phyloP scores from a whole-genome alignment of 2,888 invertebrate species.

The Heliconius erato region DNA sequence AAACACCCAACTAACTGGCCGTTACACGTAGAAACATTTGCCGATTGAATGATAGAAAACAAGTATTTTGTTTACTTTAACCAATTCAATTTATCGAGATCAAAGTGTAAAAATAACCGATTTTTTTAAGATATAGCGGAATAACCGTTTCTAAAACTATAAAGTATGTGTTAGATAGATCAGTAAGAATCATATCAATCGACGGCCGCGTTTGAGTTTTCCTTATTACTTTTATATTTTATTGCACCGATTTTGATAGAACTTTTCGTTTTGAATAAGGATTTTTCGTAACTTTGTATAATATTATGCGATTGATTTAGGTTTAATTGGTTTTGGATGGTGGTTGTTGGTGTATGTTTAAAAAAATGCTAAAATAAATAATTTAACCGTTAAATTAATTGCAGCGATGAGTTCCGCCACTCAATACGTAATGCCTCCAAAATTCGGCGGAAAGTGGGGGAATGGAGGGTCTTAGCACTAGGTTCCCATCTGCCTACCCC shows the following conservation, averaged over 20 bases:
- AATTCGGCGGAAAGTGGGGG: too few species aligned
- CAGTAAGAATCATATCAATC: conserved; percentile 20
- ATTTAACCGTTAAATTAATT: neutral
- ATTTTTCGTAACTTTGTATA: conserved; percentile 41
- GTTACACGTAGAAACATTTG: conserved; percentile 75
- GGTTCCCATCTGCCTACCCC: too few species aligned
- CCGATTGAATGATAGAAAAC: conserved; percentile 82
- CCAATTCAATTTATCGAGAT: conserved; percentile 79
- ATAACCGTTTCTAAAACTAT: neutral
- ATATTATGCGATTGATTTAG: conserved; percentile 4
- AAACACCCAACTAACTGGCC: conserved; percentile 80
- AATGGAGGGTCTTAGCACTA: too few species aligned
- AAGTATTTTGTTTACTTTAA: conserved; percentile 80
- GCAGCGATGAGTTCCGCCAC: too few species aligned
- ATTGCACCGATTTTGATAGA: conserved; percentile 71
- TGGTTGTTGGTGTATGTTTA: neutral
- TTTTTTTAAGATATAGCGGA: neutral
- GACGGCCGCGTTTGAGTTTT: conserved; percentile 52
- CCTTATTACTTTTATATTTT: conserved; percentile 64
- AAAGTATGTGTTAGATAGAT: conserved; percentile 52
- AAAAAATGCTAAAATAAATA: neutral
- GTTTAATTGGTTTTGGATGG: neutral
- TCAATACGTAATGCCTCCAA: too few species aligned
- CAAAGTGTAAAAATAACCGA: conserved; percentile 61
- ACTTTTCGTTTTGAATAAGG: conserved; percentile 51